Evolutionary conservation across 2,113 vertebrate genomes (phyloP).

Genomic region (Ctenodactylus gundi): DNA sequence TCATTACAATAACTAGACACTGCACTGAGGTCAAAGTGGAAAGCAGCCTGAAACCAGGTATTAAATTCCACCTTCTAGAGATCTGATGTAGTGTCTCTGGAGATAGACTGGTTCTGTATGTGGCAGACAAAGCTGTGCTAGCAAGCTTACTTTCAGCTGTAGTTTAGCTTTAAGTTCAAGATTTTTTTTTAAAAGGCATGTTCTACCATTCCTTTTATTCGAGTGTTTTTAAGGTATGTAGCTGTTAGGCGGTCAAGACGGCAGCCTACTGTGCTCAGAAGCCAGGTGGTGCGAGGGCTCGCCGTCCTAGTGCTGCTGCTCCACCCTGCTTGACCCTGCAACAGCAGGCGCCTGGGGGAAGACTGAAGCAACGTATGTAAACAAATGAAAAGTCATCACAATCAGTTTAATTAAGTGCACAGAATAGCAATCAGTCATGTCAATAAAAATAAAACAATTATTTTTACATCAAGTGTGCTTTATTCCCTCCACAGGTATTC

Average conservation of each 20-base stretch:
- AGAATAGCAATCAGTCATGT: constrained; percentile 90
- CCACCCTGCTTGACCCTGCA: neutral
- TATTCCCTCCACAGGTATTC: constrained; percentile 97
- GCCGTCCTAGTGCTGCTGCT: neutral
- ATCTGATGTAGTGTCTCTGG: neutral
- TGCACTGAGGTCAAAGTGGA: neutral
- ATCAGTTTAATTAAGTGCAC: constrained; percentile 92
- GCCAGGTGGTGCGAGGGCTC: neutral
- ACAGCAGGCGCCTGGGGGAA: constrained; percentile 60
- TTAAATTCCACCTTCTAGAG: neutral
- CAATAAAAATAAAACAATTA: constrained; percentile 99
- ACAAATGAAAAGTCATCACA: constrained; percentile 90
- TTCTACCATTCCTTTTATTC: neutral
- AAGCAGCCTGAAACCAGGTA: neutral
- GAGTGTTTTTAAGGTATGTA: neutral
- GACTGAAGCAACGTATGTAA: constrained; percentile 84
- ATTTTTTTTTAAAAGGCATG: constrained; percentile 42
- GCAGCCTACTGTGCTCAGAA: neutral
- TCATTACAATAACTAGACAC: constrained; percentile 19
- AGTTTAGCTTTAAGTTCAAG: constrained; percentile 30
- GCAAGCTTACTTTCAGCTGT: neutral
- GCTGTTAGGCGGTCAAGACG: neutral
- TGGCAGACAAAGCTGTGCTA: neutral
- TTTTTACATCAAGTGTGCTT: constrained; percentile 99
- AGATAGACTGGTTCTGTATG: neutral